Evolutionary conservation across 37 sponge, comb jelly and placozoan genomes (phyloP), one percentile per base, ranked within the genome.

Genomic region (Aphrocallistes beatrix): DNA sequence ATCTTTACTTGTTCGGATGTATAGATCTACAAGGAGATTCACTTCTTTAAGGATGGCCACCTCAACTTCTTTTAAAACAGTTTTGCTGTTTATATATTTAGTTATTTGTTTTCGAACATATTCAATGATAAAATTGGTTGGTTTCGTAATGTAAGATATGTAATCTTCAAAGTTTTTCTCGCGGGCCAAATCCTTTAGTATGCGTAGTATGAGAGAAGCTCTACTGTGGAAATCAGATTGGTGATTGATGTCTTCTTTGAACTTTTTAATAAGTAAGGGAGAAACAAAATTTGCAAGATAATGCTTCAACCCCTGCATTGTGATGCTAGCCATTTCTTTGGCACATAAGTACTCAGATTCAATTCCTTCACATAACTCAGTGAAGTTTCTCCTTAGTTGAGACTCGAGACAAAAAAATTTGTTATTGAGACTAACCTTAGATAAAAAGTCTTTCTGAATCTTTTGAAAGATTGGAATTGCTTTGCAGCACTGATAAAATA

Each of bases 401-500:
- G 10, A 19, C 34, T 60, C 75, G 28, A 60, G 21, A 32, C n/a
- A 30, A 6, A 3, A 8, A 28, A 60, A 60, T 60, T 60, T 60
- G 28, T 25, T 21, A 60, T 21, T 6, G 25, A 60, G 34, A 28
- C 75, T 60, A 25, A 30, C n/a, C 21, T 30, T 60, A 6, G 34
- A 60, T 19, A 6, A 25, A 13, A 60, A 60, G 1, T 60, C 28
- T 19, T 60, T 30, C 3, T 60, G 75, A 30, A 60, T 60, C 21
- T 60, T 1, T 28, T 28, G 34, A 32, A 60, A 30, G 10, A 1
- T 60, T 60, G 75, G 75, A 60, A 60, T 60, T 8, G 75, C 75
- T 30, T 60, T 60, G 75, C 75, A 60, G n/a, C 75, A 60, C n/a
- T 60, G 75, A 60, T 60, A 60, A 30, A 60, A 60, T 3, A 60